phyloP scores from a whole-genome alignment of 2,888 invertebrate genomes.

The Brenthis ino region DNA sequence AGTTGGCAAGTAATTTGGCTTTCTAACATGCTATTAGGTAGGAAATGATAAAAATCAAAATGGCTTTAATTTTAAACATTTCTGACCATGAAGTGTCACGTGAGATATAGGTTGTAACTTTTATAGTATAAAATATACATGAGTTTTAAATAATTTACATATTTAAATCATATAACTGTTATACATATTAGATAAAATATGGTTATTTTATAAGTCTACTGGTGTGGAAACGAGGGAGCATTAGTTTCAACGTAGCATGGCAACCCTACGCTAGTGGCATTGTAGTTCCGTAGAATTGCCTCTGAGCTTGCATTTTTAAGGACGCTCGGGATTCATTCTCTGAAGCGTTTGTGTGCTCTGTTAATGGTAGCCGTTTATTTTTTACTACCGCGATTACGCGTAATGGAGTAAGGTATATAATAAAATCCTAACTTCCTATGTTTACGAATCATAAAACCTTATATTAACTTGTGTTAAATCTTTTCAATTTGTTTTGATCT shows the following conservation, averaged over 20 bases:
- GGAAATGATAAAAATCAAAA: neutral
- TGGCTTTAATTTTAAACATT: neutral
- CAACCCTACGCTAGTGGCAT: slow-evolving; percentile 57
- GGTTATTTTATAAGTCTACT: neutral
- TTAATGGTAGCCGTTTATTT: slow-evolving; percentile 31
- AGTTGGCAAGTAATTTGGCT: too few species aligned
- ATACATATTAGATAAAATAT: neutral
- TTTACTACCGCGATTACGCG: slow-evolving; percentile 14
- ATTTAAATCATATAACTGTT: too few species aligned
- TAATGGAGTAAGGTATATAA: slow-evolving; percentile 1
- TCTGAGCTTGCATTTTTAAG: slow-evolving; percentile 48
- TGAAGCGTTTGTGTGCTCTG: slow-evolving; percentile 33
- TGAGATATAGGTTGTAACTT: too few species aligned
- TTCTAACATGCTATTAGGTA: neutral
- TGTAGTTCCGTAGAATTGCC: slow-evolving; percentile 57
- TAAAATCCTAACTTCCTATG: slow-evolving; percentile 10
- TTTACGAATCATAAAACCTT: neutral
- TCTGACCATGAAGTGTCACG: too few species aligned
- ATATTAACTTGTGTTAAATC: neutral
- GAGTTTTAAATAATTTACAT: too few species aligned
- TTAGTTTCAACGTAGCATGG: neutral
- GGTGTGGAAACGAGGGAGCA: neutral
- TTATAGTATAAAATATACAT: too few species aligned
- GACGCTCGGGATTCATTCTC: slow-evolving; percentile 39
- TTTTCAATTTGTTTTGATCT: neutral